Conservation (phyloP, 1,140 invertebrate species). For the Drosophila murphyi region DNA sequence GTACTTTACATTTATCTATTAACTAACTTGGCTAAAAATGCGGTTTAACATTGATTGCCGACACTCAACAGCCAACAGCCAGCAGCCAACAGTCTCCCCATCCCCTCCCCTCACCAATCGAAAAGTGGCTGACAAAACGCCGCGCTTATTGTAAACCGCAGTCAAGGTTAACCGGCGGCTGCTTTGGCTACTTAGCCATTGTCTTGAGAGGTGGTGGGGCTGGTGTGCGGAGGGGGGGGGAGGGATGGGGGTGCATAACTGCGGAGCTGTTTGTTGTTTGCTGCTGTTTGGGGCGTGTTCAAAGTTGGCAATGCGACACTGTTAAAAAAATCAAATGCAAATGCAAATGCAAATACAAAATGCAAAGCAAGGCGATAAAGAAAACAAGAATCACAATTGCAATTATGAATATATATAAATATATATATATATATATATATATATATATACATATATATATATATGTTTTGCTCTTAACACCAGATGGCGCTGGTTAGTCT, state of each 20-base stretch:
- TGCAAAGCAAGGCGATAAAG: neutral
- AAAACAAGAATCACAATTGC: conserved; percentile 14
- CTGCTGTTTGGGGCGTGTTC: neutral
- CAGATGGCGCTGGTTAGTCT: conserved; percentile 35
- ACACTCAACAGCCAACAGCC: neutral
- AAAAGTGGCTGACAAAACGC: neutral
- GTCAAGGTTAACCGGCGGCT: conserved; percentile 59
- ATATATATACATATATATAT: too few species aligned
- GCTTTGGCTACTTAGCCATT: conserved; percentile 34
- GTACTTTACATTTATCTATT: conserved; percentile 22
- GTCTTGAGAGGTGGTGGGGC: neutral
- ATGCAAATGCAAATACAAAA: neutral
- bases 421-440: too few species aligned
- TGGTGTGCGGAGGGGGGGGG: neutral
- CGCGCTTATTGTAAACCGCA: conserved; percentile 54
- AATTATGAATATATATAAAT: conserved; percentile 1
- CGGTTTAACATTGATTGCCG: conserved; percentile 49
- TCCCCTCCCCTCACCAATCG: neutral
- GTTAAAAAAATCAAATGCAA: conserved; percentile 35
- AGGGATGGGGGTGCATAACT: neutral
- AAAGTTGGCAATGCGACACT: conserved; percentile 34
- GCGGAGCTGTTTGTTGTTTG: neutral
- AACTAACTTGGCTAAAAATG: conserved; percentile 58
- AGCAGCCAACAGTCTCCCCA: too few species aligned
- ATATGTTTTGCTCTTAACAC: neutral